Evolutionary conservation across 1,140 invertebrate species (phyloP), one percentile per base, ranked within the genome.

Genomic region (Campoletis sonorensis): DNA sequence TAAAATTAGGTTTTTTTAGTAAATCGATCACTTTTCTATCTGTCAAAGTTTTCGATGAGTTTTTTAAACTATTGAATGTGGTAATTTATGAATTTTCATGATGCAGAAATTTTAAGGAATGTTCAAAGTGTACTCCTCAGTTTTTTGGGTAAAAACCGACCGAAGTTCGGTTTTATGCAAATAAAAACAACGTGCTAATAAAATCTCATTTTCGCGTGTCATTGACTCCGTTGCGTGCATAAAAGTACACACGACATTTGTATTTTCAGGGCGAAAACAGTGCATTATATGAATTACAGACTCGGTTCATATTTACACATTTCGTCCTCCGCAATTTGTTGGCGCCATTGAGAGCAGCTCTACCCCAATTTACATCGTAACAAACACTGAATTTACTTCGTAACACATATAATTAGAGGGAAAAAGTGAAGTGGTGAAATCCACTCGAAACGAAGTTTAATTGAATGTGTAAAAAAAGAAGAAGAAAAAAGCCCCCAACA

Each of bases 281-380:
- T 16, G 13, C 49, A 54, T 54, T 54, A n/a, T 54, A n/a, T 16
- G 49, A 54, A 54, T 54, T 54, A 13, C 49, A 54, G 30, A 11
- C 54, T 58, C 54, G 54, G 18, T 23, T n/a, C 5, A 58, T 58
- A 58, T 58, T 58, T 23, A 58, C 54, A 58, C 54, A 4, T 23
- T n/a, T 58, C 54, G 16, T 58, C 54, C 54, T 58, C 54, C 18
- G 21, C 54, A 58, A 23, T 58, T 58, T 58, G 54, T 58, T 58
- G 54, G 18, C 54, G 54, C 54, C 18, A 21, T 18, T 58, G 54
- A 58, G 54, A 58, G 21, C 1, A 23, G 16, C 54, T 58, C 54
- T n/a, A 58, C 54, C 54, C 54, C 54, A 58, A 58, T 58, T 58
- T 58, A 27, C 61, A 67, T 67, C 61, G n/a, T 27, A 2, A 27